Base-by-base conservation (phyloP, 2,888 invertebrate genomes). In the Brachylomia viminalis region DNA sequence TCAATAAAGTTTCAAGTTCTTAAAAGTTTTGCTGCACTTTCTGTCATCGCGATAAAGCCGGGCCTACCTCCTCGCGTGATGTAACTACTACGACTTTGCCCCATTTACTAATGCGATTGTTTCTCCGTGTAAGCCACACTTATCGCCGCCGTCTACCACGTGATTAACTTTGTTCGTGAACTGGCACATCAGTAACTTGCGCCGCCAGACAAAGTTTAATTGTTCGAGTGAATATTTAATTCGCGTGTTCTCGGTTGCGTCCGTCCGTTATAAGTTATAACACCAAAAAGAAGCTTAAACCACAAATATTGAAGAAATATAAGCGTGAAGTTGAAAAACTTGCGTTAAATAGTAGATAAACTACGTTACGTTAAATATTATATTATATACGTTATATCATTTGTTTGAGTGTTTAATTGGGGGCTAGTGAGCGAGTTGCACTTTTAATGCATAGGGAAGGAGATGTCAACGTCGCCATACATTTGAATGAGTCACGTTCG, bases 51-150 rank as follows among this genome's bases (percentile, higher is more conserved):
- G 72, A 82, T 74, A 77, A 70, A 70, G 56, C 75, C 77, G 72
- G 80, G 84, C 83, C 81, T 82, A 83, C 77, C 81, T 89, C 87
- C 82, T 90, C 87, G 89, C 89, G 92, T 93, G 92, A 92, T 92
- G 91, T 93, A 93, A 93, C 84, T 83, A n/a, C 65, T 67, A 70
- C 91, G 89, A 89, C 90, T 93, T 92, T 90, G 92, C 88, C 91
- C 92, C 84, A 92, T 93, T 93, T 93, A 91, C 91, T 91, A 93
- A 93, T 92, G 90, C 90, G 91, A 93, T 94, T 93, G 92, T 93
- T 93, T 91, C 88, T 84, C 75, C 79, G 83, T 87, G 88, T 88
- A 86, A 90, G 86, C 84, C 87, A 87, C 85, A 90, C 88, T 88
- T 88, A 86, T 86, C 77, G 83, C 72, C 62, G 64, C 47, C 68